Conservation (phyloP, 1,140 invertebrate genomes). For the Tribolium castaneum region DNA sequence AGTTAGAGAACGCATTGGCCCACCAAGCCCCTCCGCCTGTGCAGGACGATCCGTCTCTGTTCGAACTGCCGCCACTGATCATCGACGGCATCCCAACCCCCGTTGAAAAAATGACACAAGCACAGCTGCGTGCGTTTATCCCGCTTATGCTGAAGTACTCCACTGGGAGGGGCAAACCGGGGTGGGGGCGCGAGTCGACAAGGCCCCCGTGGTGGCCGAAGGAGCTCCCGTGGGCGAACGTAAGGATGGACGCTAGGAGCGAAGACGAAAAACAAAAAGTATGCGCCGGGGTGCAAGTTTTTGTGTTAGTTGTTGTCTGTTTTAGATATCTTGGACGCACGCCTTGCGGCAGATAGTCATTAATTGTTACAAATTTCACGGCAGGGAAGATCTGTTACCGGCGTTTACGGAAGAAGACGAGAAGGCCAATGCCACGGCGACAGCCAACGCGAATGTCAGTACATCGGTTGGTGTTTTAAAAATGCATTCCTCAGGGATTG, state of each 20-base stretch:
- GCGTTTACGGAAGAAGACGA: conserved; percentile 94
- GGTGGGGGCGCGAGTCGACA: conserved; percentile 96
- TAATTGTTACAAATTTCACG: conserved; percentile 98
- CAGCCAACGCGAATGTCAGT: conserved; percentile 64
- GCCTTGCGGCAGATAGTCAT: conserved; percentile 97
- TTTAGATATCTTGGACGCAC: conserved; percentile 97
- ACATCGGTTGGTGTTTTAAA: conserved; percentile 74
- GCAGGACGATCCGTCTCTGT: conserved; percentile 91
- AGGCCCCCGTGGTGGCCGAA: conserved; percentile 97
- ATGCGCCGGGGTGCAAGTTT: background rate
- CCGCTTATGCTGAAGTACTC: conserved; percentile 98
- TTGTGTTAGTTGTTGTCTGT: background rate
- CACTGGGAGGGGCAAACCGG: conserved; percentile 95
- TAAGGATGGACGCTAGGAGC: conserved; percentile 94
- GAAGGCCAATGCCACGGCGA: conserved; percentile 70
- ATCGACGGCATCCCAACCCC: conserved; percentile 98
- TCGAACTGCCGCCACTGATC: conserved; percentile 94
- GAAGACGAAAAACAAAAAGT: conserved; percentile 98
- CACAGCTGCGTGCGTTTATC: conserved; percentile 95
- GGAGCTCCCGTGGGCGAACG: conserved; percentile 97
- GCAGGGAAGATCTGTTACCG: conserved; percentile 93
- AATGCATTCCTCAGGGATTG: conserved; percentile 69
- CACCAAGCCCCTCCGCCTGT: conserved; percentile 94
- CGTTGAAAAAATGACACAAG: conserved; percentile 99
- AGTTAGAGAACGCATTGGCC: conserved; percentile 90